Percentiles rank a stretch among this genome's conserved stretches.
phyloP scores from a whole-genome alignment of 2,888 invertebrate species.

The Liopterus haemorrhoidalis region DNA sequence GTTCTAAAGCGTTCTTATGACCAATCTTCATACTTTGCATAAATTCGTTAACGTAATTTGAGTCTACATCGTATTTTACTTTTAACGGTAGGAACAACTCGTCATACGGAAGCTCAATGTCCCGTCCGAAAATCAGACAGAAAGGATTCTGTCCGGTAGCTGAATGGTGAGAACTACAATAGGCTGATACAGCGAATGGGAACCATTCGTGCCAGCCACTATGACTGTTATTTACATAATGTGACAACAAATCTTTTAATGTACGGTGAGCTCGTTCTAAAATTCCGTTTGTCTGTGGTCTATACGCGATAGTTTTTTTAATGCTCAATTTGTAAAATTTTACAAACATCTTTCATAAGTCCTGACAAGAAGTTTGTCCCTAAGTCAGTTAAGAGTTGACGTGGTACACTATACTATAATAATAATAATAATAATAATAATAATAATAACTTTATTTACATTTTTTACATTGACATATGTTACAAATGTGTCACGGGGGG shows the following conservation, averaged over 20 bases:
- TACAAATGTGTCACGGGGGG: no score
- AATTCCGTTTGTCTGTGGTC: conserved; percentile 14
- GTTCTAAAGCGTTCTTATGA: no score
- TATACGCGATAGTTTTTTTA: conserved; percentile 10
- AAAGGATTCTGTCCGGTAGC: no score
- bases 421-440: no score
- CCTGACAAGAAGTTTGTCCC: conserved; percentile 14
- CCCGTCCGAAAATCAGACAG: no score
- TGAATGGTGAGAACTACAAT: conserved; percentile 1
- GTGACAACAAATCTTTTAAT: conserved; percentile 7
- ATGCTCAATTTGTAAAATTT: conserved; percentile 9
- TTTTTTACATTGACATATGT: no score
- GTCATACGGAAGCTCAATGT: no score
- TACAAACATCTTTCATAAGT: conserved; percentile 10
- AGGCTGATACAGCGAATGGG: conserved; percentile 13
- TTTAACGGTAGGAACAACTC: no score
- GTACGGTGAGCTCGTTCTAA: conserved; percentile 11
- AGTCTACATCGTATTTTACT: no score
- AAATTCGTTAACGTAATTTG: no score
- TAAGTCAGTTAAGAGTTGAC: conserved; percentile 14
- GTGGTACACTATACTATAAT: conserved; percentile 17
- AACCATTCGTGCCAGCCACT: conserved; percentile 16
- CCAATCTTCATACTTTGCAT: no score
- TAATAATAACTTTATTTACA: no score
- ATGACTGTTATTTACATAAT: conserved; percentile 2